A percentile compares a stretch with the other conserved stretches of the same genome.
Evolutionary conservation across 2,113 vertebrate genomes (phyloP).

Genomic region (Nothobranchius furzeri): DNA sequence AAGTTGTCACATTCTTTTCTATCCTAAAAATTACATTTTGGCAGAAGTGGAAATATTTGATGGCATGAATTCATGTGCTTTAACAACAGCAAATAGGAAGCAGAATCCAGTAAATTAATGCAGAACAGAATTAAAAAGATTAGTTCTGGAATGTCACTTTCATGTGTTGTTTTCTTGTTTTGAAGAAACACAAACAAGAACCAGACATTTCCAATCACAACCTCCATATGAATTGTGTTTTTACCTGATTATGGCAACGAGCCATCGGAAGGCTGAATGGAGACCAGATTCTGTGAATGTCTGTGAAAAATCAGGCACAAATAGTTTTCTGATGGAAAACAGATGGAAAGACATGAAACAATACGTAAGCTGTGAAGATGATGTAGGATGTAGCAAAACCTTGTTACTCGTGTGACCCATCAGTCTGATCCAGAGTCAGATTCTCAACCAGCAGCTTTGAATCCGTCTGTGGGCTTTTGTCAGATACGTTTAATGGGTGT

Average conservation of each 20-base stretch:
- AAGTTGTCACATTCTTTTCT: too few relatives aligned
- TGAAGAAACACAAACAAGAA: constrained; percentile 7
- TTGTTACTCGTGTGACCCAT: constrained; percentile 25
- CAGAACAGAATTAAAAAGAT: background rate
- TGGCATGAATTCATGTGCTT: too few relatives aligned
- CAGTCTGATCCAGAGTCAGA: constrained; percentile 33
- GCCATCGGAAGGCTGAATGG: constrained; percentile 35
- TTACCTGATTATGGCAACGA: constrained; percentile 54
- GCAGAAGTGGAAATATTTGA: too few relatives aligned
- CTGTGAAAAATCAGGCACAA: constrained; percentile 47
- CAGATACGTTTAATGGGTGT: constrained; percentile 15
- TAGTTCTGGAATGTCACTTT: background rate
- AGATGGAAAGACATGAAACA: constrained; percentile 56
- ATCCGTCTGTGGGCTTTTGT: constrained; percentile 9
- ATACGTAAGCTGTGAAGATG: constrained; percentile 52
- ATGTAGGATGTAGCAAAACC: constrained; percentile 49
- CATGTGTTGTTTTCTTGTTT: constrained; percentile 5
- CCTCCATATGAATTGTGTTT: constrained; percentile 47
- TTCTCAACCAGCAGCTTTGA: background rate
- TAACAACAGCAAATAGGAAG: too few relatives aligned
- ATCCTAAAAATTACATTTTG: too few relatives aligned
- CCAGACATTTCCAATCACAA: constrained; percentile 41
- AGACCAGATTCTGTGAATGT: constrained; percentile 43
- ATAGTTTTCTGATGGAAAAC: constrained; percentile 52
- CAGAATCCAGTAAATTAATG: too few relatives aligned